Conservation (phyloP, 2,113 vertebrate species). For the Gallinago media region DNA sequence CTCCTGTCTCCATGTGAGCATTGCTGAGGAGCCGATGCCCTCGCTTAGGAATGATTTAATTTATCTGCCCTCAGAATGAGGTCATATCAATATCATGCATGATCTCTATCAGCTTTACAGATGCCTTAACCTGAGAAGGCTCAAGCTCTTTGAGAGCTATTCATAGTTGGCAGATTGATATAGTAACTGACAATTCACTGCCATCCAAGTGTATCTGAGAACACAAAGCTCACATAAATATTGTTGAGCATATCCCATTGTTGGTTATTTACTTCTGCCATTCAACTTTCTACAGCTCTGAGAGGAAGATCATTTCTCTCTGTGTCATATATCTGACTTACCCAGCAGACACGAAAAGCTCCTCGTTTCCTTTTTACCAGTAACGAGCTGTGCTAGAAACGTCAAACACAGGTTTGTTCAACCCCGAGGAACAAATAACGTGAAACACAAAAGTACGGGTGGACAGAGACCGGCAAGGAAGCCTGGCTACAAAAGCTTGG, state of each 20-base stretch:
- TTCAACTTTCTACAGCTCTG: constrained; percentile 71
- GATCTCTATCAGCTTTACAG: constrained; percentile 73
- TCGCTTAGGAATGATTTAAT: constrained; percentile 68
- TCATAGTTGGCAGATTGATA: constrained; percentile 85
- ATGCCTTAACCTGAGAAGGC: constrained; percentile 77
- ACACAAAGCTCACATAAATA: constrained; percentile 85
- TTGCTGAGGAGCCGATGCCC: not conserved
- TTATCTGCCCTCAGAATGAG: constrained; percentile 76
- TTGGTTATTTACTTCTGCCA: constrained; percentile 74
- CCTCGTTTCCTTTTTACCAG: constrained; percentile 1
- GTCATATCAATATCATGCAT: constrained; percentile 79
- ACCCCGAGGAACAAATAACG: not conserved
- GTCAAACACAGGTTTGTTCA: constrained; percentile 32
- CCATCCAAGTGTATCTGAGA: constrained; percentile 79
- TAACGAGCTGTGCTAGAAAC: not conserved
- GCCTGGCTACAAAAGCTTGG: not conserved
- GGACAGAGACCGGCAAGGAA: not conserved
- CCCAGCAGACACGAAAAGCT: constrained; percentile 36
- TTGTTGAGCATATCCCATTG: constrained; percentile 78
- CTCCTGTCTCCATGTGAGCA: constrained; percentile 55
- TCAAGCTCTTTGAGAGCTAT: constrained; percentile 71
- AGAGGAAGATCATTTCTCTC: constrained; percentile 71
- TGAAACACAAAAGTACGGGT: not conserved
- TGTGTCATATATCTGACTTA: constrained; percentile 13
- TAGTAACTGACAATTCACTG: constrained; percentile 81